Conservation (phyloP, 1,140 invertebrate species). For the Patella vulgata region DNA sequence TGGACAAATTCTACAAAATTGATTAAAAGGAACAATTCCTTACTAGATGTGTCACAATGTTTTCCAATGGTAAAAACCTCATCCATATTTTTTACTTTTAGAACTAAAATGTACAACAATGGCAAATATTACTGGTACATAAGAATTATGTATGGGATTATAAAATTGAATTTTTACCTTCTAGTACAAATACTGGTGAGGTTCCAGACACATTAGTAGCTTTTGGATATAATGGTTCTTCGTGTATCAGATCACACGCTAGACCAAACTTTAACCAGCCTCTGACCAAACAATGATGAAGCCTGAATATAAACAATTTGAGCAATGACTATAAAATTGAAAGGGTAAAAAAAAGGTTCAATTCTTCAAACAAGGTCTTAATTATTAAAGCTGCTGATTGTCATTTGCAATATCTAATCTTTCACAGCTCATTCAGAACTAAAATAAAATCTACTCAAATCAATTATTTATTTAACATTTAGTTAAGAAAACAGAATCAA, state of each 20-base stretch:
- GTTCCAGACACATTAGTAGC: constrained; percentile 42
- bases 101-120: too few species aligned
- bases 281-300: constrained; percentile 41
- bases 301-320: constrained; percentile 23
- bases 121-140: too few species aligned
- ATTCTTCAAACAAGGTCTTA: not conserved
- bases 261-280: constrained; percentile 46
- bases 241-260: constrained; percentile 33
- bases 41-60: too few species aligned
- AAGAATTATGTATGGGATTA: too few species aligned
- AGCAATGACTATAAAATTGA: not conserved
- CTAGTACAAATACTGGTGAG: constrained; percentile 42
- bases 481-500: too few species aligned
- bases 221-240: constrained; percentile 27
- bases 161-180: constrained; percentile 28
- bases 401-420: not conserved
- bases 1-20: too few species aligned
- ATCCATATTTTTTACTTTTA: too few species aligned
- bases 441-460: not conserved
- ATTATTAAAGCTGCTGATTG: not conserved
- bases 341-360: not conserved
- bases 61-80: too few species aligned
- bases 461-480: too few species aligned
- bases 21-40: too few species aligned
- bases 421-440: not conserved